Base-by-base conservation (phyloP, 92 coral and sea anemone genomes). In the Bergia puertoricense region DNA sequence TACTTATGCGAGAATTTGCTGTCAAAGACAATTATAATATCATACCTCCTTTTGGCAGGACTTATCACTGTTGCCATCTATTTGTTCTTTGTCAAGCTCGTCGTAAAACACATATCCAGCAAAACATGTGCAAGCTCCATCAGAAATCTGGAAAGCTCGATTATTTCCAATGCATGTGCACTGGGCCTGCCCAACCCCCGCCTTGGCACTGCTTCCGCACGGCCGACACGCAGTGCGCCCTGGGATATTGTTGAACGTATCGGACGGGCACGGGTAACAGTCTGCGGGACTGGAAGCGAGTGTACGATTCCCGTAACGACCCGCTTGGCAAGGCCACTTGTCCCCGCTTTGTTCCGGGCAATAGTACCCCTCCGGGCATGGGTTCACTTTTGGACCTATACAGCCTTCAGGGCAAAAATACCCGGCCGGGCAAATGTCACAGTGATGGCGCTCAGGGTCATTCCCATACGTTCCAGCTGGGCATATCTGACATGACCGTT, bases 41-140 rank as follows among this genome's bases (percentile, higher is more conserved):
- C 92, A 78, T 89, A 96, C 99, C 98, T 88, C 86, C 13, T 95
- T 95, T 79, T 95, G 98, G 88, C 99, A 96, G 43, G 93, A 91
- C 74, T 90, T 76, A 90, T 94, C 99, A 82, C 98, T 94, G 78
- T 97, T 95, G 1, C 99, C 99, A 40, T 97, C 99, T 69, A 62
- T 85, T 41, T 88, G 80, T 80, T 90, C 85, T 46, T 81, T 79
- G 90, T 92, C 93, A 0, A 93, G 89, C 71, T 95, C 96, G 62
- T 92, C 94, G 85, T 90, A 96, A 85, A 81, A 97, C 80, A 97
- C 98, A 85, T 93, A 93, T 16, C 97, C 96, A 36, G 95, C 89
- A 44, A 43, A 46, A 85, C 99, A 97, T 48, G 81, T 72, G 86
- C 99, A 97, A 2, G 97, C 89, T 9, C 98, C 98, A 85, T 95